Evolutionary conservation across 2,113 vertebrate genomes (phyloP), one percentile per base, ranked within the genome.

Genomic region (Leiothrix lutea): DNA sequence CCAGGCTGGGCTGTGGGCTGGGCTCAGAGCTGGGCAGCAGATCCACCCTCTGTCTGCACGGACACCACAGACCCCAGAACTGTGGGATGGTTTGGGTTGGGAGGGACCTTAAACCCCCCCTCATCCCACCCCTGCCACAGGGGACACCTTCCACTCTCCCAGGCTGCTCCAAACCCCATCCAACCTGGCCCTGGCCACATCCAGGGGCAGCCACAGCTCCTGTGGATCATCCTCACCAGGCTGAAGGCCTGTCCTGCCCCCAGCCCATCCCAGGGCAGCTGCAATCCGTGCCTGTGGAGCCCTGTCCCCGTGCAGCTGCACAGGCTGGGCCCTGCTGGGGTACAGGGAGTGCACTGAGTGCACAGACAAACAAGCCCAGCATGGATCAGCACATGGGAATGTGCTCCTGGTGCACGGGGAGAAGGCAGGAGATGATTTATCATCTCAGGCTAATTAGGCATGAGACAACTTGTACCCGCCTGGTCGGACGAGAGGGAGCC

Each of bases 401-500:
- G 36, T 53, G 90, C 26, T 93, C 80, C 70, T 38, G 2, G 23
- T 15, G 87, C 47, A 74, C 35, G 20, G 8, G 8, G 15, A 28
- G 19, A 15, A 47, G 88, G 38, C 60, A 56, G 80, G 50, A 23
- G 78, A 26, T 75, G 61, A 88, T 93, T 97, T 90, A 61, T 75
- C 78, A 61, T 75, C 78, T 48, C 36, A 0, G 56, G 2, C 90
- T 65, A 28, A 93, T 94, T 85, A 45, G 1, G 3, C 88, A 86
- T 1, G 36, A 94, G 70, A 97, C 92, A 96, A 12, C 85, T 77
- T 77, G 95, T 95, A 93, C 95, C 90, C 90, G 6, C 57, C 70
- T 69, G 19, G 6, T 26, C 45, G 79, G 79, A 47, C 90, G 17
- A 61, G 64, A 94, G 61, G 73, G 58, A 95, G 60, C 92, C 78